Percentiles rank a stretch among this genome's conserved stretches.
phyloP scores from a whole-genome alignment of 2,888 invertebrate species.

The Standfussiana lucernea region DNA sequence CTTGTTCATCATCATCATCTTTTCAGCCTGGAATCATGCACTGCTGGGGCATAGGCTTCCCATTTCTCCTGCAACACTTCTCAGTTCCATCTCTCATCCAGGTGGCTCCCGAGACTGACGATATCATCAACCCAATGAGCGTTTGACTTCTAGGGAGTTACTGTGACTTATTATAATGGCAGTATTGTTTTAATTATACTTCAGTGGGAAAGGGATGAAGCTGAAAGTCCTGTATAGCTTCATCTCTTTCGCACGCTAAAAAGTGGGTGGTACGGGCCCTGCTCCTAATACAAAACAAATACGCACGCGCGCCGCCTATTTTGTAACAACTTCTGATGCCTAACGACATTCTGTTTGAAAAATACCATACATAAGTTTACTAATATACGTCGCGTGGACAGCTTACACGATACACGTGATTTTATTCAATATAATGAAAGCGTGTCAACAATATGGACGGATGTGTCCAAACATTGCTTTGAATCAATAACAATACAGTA shows the following conservation, averaged over 20 bases:
- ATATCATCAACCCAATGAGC: too few relatives aligned
- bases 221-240: neutral
- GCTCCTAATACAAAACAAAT: neutral
- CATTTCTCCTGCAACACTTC: neutral
- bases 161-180: too few relatives aligned
- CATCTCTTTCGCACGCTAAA: neutral
- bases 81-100: neutral
- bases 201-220: neutral
- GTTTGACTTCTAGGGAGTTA: too few relatives aligned
- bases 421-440: constrained; percentile 36
- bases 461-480: constrained; percentile 29
- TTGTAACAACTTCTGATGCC: neutral
- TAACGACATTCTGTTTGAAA: constrained; percentile 29
- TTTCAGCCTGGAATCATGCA: too few relatives aligned
- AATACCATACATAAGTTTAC: constrained; percentile 30
- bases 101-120: neutral
- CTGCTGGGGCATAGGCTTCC: neutral
- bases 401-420: constrained; percentile 20
- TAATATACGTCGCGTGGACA: constrained; percentile 20
- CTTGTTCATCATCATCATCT: too few relatives aligned
- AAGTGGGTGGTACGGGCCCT: neutral
- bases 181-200: neutral
- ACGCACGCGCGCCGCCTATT: neutral
- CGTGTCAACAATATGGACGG: constrained; percentile 30
- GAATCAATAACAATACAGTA: neutral